phyloP scores from a whole-genome alignment of 2,797 vertebrate species.

The Phalanger gymnotis region DNA sequence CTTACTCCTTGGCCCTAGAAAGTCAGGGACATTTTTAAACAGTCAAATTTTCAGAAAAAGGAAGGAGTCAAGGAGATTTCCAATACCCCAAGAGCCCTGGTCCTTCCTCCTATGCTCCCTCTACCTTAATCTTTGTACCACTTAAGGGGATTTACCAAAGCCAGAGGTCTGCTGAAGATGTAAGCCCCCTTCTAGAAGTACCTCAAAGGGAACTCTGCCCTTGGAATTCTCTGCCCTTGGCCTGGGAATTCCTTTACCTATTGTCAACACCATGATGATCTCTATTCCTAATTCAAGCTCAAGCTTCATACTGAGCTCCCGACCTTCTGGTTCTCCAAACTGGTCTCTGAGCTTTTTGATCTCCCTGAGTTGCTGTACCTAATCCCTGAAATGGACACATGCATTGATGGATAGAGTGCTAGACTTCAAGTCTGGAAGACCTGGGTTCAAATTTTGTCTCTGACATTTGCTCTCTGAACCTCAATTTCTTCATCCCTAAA shows the following conservation, averaged over 20 bases:
- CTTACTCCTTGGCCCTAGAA: not conserved
- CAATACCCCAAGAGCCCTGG: not conserved
- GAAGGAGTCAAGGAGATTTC: not conserved
- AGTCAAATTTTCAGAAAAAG: not conserved
- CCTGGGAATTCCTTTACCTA: not conserved
- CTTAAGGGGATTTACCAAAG: not conserved
- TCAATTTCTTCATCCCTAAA: not conserved
- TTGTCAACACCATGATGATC: not conserved
- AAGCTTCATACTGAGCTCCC: not conserved
- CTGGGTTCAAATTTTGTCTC: not conserved
- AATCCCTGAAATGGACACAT: not conserved
- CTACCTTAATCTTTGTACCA: not conserved
- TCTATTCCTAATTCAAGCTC: not conserved
- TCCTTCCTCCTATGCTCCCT: not conserved
- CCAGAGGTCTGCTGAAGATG: not conserved
- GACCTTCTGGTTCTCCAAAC: not conserved
- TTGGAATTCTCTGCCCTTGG: not conserved
- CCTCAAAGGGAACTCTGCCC: not conserved
- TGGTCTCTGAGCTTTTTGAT: not conserved
- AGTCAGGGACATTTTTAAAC: not conserved
- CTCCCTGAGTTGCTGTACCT: not conserved
- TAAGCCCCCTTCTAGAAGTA: not conserved
- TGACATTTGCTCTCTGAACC: not conserved
- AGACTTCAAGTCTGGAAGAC: not conserved
- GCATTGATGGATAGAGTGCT: too few relatives aligned